These are phyloP conservation scores for Proctacanthus coquilletti DNA, from an alignment of 1,140 invertebrate genomes.

Conservation along the genomic window DNA sequence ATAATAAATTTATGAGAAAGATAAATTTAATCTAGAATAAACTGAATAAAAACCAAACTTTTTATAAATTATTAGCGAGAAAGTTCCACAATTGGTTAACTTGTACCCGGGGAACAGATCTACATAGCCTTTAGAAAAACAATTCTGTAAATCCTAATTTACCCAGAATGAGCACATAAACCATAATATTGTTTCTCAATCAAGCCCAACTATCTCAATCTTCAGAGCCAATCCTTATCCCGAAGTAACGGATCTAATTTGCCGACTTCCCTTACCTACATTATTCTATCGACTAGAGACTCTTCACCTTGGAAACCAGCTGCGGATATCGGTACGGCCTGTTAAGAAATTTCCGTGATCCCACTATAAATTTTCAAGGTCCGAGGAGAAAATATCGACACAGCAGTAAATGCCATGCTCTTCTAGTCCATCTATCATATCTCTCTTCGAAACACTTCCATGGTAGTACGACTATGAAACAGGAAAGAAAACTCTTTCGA, in stretches of 20 bases:
- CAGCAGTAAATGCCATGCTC: slow-evolving; percentile 1
- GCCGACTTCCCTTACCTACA: slow-evolving; percentile 74
- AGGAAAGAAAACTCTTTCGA: slow-evolving; percentile 64
- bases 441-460: slow-evolving; percentile 51
- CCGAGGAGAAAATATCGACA: slow-evolving; percentile 12
- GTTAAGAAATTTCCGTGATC: slow-evolving; percentile 15
- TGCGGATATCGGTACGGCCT: slow-evolving; percentile 30
- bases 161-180: slow-evolving; percentile 46
- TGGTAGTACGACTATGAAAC: slow-evolving; percentile 33
- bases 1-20: too few species aligned
- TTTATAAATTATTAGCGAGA: slow-evolving; percentile 10
- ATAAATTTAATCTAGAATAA: too few species aligned
- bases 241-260: slow-evolving; percentile 72
- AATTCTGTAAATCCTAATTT: slow-evolving; percentile 39
- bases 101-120: slow-evolving; percentile 23
- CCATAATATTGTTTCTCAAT: too few species aligned
- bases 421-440: slow-evolving; percentile 41
- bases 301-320: slow-evolving; percentile 79
- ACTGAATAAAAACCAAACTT: slow-evolving; percentile 13
- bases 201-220: too few species aligned
- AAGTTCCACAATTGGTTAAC: slow-evolving; percentile 16
- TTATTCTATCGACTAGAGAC: slow-evolving; percentile 80
- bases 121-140: slow-evolving; percentile 9
- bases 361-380: slow-evolving; percentile 17
- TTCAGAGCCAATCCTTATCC: slow-evolving; percentile 61